Base-by-base conservation (phyloP, 37 sponge, comb jelly and placozoan species). In the Cliona cf. orientalis region DNA sequence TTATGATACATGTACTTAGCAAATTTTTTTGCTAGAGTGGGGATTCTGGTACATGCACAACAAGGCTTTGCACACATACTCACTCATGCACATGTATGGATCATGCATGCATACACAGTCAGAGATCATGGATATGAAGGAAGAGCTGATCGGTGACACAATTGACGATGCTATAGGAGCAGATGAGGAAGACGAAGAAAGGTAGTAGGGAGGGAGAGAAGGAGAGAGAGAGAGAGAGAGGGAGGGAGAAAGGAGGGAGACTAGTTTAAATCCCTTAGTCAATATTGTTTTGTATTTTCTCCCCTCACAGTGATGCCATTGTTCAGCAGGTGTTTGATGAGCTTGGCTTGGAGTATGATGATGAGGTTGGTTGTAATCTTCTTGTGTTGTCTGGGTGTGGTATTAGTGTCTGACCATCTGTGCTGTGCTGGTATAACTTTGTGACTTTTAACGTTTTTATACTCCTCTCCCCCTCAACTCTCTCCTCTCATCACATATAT, bases 41-140 rank as follows among this genome's bases (percentile, higher is more conserved):
- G n/a, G n/a, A n/a, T n/a, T n/a, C n/a, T n/a, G n/a, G n/a, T n/a
- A n/a, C n/a, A n/a, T n/a, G n/a, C n/a, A n/a, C n/a, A n/a, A n/a
- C n/a, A n/a, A n/a, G n/a, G n/a, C n/a, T n/a, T n/a, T n/a, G n/a
- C n/a, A n/a, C n/a, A n/a, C n/a, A n/a, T n/a, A n/a, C n/a, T n/a
- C n/a, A n/a, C n/a, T n/a, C n/a, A n/a, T n/a, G n/a, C n/a, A n/a
- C n/a, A n/a, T n/a, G n/a, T n/a, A n/a, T n/a, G n/a, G n/a, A n/a
- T 62, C 64, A 11, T 28, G 12, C 64, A 7, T 28, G 12, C 64
- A 11, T 28, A 25, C 28, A 62, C 87, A 90, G 86, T 68, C 96
- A 2, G 92, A 95, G 55, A 88, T 91, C 66, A 95, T 95, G 95
- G 95, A 95, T 78, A 58, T 95, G 83, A 95, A 95, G 84, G 95